A percentile compares a stretch with the other conserved stretches of the same genome.
These are phyloP conservation scores for Dimorphilus gyrociliatus DNA, from an alignment of 2,888 invertebrate species.

Conservation along the genomic window DNA sequence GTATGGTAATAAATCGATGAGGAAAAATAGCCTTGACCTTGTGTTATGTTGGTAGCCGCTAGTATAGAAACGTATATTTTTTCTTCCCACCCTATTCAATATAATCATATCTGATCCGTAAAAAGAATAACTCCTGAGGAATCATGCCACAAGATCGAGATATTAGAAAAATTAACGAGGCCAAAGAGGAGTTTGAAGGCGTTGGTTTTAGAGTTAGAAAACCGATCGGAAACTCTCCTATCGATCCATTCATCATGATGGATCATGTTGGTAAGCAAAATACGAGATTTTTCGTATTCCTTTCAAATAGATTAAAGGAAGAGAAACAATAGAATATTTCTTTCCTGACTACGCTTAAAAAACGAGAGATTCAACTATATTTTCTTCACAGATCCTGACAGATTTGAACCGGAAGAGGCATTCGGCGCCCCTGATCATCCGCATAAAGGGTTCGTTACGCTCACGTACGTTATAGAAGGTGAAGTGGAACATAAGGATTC, in stretches of 20 bases:
- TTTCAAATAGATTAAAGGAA: too few relatives aligned
- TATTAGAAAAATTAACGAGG: constrained; percentile 9
- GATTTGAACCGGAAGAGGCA: constrained; percentile 17
- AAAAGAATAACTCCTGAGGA: too few relatives aligned
- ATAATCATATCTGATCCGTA: too few relatives aligned
- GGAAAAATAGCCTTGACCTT: too few relatives aligned
- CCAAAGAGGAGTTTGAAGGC: constrained; percentile 14
- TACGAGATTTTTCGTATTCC: neutral
- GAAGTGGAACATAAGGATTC: constrained; percentile 23
- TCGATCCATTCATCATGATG: constrained; percentile 21
- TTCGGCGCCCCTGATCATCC: constrained; percentile 27
- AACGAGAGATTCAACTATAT: too few relatives aligned
- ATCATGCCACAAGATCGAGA: constrained; percentile 7
- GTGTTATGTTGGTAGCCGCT: too few relatives aligned
- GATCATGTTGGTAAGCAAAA: constrained; percentile 23
- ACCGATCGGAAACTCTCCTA: constrained; percentile 15
- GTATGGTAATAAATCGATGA: too few relatives aligned
- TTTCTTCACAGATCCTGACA: constrained; percentile 13
- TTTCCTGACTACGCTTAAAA: too few relatives aligned
- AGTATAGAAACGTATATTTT: too few relatives aligned
- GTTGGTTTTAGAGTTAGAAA: constrained; percentile 18
- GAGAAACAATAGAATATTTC: too few relatives aligned
- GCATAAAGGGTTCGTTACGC: constrained; percentile 26
- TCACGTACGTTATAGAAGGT: constrained; percentile 23
- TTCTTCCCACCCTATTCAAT: too few relatives aligned